Base-by-base conservation (phyloP, 2,888 invertebrate genomes). In the Taphrorychus bicolor region DNA sequence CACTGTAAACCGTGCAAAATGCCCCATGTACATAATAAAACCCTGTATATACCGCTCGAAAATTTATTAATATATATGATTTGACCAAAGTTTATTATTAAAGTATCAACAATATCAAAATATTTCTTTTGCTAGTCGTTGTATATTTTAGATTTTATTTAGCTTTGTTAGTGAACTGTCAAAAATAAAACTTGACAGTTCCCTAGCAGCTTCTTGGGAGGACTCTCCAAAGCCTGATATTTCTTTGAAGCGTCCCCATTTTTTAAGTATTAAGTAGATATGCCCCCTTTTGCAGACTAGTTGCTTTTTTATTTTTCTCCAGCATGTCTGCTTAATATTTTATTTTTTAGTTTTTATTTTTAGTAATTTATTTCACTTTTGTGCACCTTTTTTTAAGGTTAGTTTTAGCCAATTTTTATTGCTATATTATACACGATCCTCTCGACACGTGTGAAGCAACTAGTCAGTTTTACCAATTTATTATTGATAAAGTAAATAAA, bases 391-490 rank as follows among this genome's bases (percentile, higher is more conserved):
- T 32, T 45, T 14, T 45, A 45, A 45, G 14, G 5, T 45, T 14
- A 45, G 3, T 45, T 45, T 45, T 45, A 45, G 17, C 45, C 45
- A 45, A 45, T 45, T 17, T 45, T 14, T 45, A 45, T 51, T 51
- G 19, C 17, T 16, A 63, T 42, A 59, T 24, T 63, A 66, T 77
- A 79, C 81, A 81, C 79, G 78, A 80, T 79, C 77, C 79, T 78
- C 74, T 73, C 76, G 76, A 76, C 81, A 81, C 80, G 82, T 83
- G 82, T 83, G 82, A 81, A 80, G 82, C 82, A 83, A 82, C 83
- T 83, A 83, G 83, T 83, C 83, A 83, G 76, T 80, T 76, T 75
- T 74, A 64, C 23, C 51, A 53, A 23, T 16, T 59, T 59, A 41
- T 48, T 48, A 48, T 51, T 45, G 22, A 16, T 52, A 66, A 18